Evolutionary conservation across 2,888 invertebrate genomes (phyloP), one percentile per base, ranked within the genome.

Genomic region (Mesopsocus fuscifrons): DNA sequence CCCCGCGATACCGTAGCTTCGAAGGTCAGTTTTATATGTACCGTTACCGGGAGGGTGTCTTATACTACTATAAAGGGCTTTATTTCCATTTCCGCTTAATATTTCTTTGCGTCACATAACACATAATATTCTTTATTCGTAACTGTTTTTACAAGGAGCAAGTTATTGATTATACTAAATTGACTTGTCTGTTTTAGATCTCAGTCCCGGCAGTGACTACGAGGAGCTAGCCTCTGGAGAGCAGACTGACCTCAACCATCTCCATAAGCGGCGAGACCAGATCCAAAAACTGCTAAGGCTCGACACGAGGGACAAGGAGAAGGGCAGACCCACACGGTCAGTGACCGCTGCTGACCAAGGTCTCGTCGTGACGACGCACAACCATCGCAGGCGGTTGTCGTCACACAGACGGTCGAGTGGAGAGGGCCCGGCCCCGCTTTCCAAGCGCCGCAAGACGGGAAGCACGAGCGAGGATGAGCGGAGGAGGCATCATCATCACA

Each of bases 231-330:
- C 17, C 33, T 6, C 17, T 17, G 38, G 38, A 3, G 38, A 38
- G 41, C 69, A 68, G 11, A 65, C 69, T 48, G 76, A 77, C 58
- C 74, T 77, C 51, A 63, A 75, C 52, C 69, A 71, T 54, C 63
- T 77, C 50, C 76, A 77, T 57, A 77, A 77, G 56, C 77, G 77
- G 56, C 67, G 77, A 41, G 73, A 73, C 41, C 74, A 74, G 55
- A 64, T 77, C 46, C 62, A 77, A 50, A 77, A 77, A 57, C 75
- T 77, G 57, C 66, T 74, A 53, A 74, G 53, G 52, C 41, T 54
- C 51, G 42, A 44, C 46, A 2, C 52, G 52, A 38, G 52, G 51
- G 33, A 52, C 31, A 26, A 26, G 11, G 26, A 26, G 11, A 26
- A 26, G 26, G 11, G 26, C 11, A 32, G 17, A 17, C 32, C 17